phyloP scores from a whole-genome alignment of 2,888 invertebrate species.

The Pyrochroa serraticornis region DNA sequence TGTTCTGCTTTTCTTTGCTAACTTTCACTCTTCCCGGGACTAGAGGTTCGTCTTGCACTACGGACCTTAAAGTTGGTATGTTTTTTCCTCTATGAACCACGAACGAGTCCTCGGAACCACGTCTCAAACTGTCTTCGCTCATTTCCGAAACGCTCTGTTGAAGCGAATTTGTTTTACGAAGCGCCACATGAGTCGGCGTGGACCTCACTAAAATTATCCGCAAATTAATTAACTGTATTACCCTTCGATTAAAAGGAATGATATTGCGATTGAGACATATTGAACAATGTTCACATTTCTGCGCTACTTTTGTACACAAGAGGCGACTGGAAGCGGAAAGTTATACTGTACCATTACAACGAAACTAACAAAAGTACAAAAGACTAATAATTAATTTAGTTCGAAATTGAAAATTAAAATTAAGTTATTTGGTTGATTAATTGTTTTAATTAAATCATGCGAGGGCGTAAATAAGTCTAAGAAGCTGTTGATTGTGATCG shows the following conservation, averaged over 20 bases:
- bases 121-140: constrained; percentile 56
- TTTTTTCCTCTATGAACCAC: constrained; percentile 81
- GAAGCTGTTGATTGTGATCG: background rate
- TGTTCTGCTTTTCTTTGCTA: constrained; percentile 68
- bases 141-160: constrained; percentile 54
- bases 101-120: constrained; percentile 72
- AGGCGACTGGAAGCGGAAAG: constrained; percentile 27
- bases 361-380: background rate
- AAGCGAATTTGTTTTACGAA: constrained; percentile 54
- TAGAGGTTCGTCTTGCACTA: constrained; percentile 64
- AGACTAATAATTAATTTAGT: background rate
- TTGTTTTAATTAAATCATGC: constrained; percentile 2
- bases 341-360: constrained; percentile 17
- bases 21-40: constrained; percentile 61
- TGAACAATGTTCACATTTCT: too few relatives aligned
- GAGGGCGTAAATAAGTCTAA: constrained; percentile 6
- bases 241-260: constrained; percentile 4
- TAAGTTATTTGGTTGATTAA: background rate
- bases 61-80: constrained; percentile 78
- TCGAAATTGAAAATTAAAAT: background rate
- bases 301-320: constrained; percentile 8
- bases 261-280: background rate
- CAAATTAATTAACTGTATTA: too few relatives aligned
- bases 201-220: constrained; percentile 59
- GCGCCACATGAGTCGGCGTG: constrained; percentile 59